Evolutionary conservation across 2,113 vertebrate species (phyloP), one percentile per base, ranked within the genome.

Genomic region (Turdus rufiventris): DNA sequence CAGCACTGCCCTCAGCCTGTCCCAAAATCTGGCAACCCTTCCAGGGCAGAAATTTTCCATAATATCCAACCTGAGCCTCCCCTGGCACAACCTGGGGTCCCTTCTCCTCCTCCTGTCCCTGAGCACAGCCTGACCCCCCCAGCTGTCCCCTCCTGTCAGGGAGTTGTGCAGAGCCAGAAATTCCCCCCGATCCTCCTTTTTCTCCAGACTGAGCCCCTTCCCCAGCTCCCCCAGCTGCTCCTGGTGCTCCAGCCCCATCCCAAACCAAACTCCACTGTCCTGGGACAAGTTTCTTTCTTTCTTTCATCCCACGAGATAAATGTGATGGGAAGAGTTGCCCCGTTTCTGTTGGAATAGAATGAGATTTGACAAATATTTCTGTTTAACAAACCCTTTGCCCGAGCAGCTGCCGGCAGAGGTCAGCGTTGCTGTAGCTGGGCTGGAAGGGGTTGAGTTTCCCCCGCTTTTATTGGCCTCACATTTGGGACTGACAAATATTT

Each of bases 391-490:
- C 2, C 31, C 51, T 28, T 20, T 14, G 12, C 61, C 71, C 43
- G 3, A 7, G 62, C 72, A 60, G 57, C 71, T 86, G 90, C 96
- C 93, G 68, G 95, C 91, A 97, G 97, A 96, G 96, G 94, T 97
- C 96, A 72, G 47, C 83, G 31, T 50, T 67, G 85, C 83, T 63
- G 91, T 68, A 56, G 89, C 70, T 4, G 5, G 15, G 33, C 76
- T 74, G 72, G 68, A 56, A 74, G 57, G 51, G 53, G 23, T 29
- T 74, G 89, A 65, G 14, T 73, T 81, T 85, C 45, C 31, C n/a
- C 5, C 5, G 65, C 23, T 90, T 89, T 77, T 45, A 18, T 48
- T 72, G 29, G 65, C 34, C 45, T 81, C 54, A 42, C 40, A 18
- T 87, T 90, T 48, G 65, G 79, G 89, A 50, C 15, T n/a, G 63